Conservation (phyloP, 2,797 vertebrate species). For the Schizopygopsis pylzovi region DNA sequence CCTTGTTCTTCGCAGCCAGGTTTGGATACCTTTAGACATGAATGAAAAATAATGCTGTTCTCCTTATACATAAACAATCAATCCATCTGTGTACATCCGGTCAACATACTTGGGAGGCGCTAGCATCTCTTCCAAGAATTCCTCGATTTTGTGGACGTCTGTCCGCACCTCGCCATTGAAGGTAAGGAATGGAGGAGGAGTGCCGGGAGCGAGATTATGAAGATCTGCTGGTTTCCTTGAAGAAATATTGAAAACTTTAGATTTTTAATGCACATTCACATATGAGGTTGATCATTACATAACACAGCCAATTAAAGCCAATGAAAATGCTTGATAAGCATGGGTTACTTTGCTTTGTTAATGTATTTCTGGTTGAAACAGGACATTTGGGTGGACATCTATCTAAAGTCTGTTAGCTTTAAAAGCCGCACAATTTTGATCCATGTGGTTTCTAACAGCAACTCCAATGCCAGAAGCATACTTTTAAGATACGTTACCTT, state of each 20-base stretch:
- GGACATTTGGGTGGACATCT: too few relatives aligned
- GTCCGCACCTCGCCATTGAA: conserved; percentile 95
- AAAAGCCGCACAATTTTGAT: neutral
- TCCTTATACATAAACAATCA: neutral
- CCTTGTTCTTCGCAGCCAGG: conserved; percentile 87
- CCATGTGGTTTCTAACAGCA: neutral
- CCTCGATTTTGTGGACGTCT: conserved; percentile 97
- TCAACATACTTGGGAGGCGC: conserved; percentile 87
- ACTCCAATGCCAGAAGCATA: neutral
- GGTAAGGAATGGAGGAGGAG: conserved; percentile 95
- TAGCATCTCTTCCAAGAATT: conserved; percentile 91
- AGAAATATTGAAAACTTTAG: neutral
- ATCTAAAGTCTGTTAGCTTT: neutral
- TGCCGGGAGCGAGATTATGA: conserved; percentile 94
- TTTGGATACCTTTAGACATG: conserved; percentile 86
- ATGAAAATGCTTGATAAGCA: neutral
- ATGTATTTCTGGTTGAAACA: neutral
- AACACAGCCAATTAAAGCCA: neutral
- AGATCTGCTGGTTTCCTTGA: conserved; percentile 94
- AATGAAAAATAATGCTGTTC: neutral
- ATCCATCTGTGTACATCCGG: neutral
- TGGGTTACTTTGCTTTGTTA: neutral
- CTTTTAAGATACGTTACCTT: conserved; percentile 73
- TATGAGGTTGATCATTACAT: neutral
- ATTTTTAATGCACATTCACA: neutral